A percentile compares a stretch with the other conserved stretches of the same genome.
Evolutionary conservation across 2,797 vertebrate species (phyloP).

Genomic region (Enteromius unitaeniatus): DNA sequence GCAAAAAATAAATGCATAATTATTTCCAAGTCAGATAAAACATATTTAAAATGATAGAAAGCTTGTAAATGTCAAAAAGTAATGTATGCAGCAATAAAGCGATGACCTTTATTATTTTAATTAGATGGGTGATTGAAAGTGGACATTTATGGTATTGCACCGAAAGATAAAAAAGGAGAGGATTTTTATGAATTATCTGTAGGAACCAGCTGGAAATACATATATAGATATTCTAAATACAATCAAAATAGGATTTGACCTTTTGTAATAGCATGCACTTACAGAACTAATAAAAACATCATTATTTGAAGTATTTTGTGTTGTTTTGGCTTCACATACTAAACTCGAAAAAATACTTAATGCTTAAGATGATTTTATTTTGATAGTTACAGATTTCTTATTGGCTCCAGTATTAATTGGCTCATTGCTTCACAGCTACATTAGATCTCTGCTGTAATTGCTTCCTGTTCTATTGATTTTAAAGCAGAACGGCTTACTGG

Average conservation of each 20-base stretch:
- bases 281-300: not conserved
- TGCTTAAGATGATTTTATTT: not conserved
- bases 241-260: not conserved
- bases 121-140: constrained; percentile 20
- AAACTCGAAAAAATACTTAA: not conserved
- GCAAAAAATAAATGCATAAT: constrained; percentile 14
- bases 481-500: constrained; percentile 45
- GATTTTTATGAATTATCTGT: constrained; percentile 9
- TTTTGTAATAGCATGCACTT: not conserved
- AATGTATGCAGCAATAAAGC: constrained; percentile 39
- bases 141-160: not conserved
- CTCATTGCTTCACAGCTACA: constrained; percentile 47
- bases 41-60: constrained; percentile 20
- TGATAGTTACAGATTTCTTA: not conserved
- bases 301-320: not conserved
- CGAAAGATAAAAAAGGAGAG: not conserved
- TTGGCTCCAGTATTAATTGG: constrained; percentile 29
- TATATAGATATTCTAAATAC: not conserved
- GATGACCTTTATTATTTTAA: constrained; percentile 45
- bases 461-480: constrained; percentile 46
- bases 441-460: constrained; percentile 52
- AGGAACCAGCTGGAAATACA: not conserved
- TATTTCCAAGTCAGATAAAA: constrained; percentile 10
- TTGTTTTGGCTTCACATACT: not conserved
- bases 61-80: constrained; percentile 41